Conservation (phyloP, 2,797 vertebrate genomes). For the Coregonus suidteri region DNA sequence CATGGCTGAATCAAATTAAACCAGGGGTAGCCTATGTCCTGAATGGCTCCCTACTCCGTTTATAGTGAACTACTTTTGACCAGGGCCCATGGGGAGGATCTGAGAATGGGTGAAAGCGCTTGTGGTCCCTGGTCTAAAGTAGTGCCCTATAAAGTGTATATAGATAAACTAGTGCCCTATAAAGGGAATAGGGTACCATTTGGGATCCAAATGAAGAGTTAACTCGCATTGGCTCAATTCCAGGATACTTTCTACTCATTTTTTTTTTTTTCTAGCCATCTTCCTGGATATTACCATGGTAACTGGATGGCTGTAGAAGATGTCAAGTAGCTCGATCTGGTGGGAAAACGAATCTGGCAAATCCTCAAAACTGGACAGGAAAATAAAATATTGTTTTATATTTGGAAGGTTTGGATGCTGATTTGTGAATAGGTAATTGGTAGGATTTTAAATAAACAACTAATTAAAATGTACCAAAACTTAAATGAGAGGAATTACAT, state of each 20-base stretch:
- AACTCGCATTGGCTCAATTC: constrained; percentile 71
- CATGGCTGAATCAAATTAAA: constrained; percentile 73
- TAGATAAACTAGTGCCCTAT: too few species aligned
- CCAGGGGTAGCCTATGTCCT: background rate
- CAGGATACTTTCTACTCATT: constrained; percentile 5
- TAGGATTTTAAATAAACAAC: too few species aligned
- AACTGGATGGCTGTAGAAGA: too few species aligned
- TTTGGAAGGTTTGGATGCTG: too few species aligned
- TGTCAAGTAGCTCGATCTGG: too few species aligned
- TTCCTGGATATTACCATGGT: too few species aligned
- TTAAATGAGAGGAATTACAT: too few species aligned
- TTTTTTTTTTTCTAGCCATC: background rate
- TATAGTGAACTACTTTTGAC: background rate
- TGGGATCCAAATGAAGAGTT: constrained; percentile 41
- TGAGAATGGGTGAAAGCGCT: background rate
- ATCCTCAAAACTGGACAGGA: too few species aligned
- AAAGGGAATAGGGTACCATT: background rate
- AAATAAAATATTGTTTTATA: too few species aligned
- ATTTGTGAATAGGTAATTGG: too few species aligned
- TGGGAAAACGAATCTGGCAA: too few species aligned
- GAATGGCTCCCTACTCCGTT: background rate
- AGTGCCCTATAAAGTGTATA: background rate
- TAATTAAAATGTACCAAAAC: too few species aligned
- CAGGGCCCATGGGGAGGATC: background rate
- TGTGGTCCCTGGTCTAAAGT: background rate